phyloP scores from a whole-genome alignment of 2,797 vertebrate species.

The Sitta carolinensis region DNA sequence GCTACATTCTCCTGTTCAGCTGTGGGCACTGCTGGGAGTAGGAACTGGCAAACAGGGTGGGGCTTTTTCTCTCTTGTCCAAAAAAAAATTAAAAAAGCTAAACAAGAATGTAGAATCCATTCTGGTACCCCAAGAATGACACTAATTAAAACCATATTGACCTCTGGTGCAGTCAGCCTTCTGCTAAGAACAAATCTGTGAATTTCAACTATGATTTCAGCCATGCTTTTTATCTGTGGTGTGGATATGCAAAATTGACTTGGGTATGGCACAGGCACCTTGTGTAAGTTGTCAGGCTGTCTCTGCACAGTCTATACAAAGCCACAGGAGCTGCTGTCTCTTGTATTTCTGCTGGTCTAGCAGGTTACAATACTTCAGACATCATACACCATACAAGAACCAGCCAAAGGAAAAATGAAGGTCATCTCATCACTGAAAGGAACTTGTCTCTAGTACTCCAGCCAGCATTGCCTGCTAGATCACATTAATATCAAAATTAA shows the following conservation, averaged over 20 bases:
- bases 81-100: not conserved
- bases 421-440: not conserved
- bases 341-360: not conserved
- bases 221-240: not conserved
- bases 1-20: not conserved
- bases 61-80: not conserved
- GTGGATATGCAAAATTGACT: not conserved
- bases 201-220: not conserved
- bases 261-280: not conserved
- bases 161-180: not conserved
- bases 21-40: not conserved
- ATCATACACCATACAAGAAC: not conserved
- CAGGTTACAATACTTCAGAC: not conserved
- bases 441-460: not conserved
- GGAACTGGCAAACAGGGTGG: not conserved
- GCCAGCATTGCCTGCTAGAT: not conserved
- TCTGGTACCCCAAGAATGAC: not conserved
- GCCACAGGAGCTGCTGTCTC: not conserved
- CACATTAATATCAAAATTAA: not conserved
- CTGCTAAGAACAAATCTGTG: not conserved
- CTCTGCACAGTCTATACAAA: not conserved
- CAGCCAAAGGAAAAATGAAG: not conserved
- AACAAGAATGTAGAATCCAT: not conserved
- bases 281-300: not conserved
- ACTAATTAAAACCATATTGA: not conserved